Evolutionary conservation across 2,113 vertebrate genomes (phyloP).

Genomic region (Felis chaus): DNA sequence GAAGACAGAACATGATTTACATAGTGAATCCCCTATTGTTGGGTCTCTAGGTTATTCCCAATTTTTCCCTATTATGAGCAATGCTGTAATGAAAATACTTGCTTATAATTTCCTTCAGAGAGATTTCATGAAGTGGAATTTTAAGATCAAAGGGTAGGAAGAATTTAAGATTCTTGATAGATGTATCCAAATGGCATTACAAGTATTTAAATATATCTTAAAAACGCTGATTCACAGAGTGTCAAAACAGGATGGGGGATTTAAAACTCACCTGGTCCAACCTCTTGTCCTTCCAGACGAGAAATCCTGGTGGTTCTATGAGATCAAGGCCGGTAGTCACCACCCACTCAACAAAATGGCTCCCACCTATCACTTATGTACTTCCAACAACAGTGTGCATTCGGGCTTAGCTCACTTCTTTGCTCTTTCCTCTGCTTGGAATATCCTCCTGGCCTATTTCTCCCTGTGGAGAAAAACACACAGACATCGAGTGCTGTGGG

Average conservation of each 20-base stretch:
- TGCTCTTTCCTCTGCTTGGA: background rate
- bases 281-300: too few species aligned
- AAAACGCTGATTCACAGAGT: background rate
- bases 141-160: background rate
- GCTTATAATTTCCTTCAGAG: constrained; percentile 9
- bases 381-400: rapidly evolving
- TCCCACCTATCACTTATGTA: rapidly evolving
- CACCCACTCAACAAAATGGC: background rate
- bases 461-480: background rate
- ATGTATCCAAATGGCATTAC: background rate
- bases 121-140: background rate
- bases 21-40: background rate
- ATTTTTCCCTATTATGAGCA: background rate
- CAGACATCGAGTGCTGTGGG: background rate
- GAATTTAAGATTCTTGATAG: background rate
- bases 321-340: background rate
- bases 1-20: background rate
- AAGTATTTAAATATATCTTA: background rate
- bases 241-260: background rate
- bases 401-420: background rate
- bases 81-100: background rate
- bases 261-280: background rate
- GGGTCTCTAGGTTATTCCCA: constrained; percentile 40
- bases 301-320: background rate
- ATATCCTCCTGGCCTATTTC: background rate